Base-by-base conservation (phyloP, 2,888 invertebrate genomes). In the Caenorhabditis sp. region DNA sequence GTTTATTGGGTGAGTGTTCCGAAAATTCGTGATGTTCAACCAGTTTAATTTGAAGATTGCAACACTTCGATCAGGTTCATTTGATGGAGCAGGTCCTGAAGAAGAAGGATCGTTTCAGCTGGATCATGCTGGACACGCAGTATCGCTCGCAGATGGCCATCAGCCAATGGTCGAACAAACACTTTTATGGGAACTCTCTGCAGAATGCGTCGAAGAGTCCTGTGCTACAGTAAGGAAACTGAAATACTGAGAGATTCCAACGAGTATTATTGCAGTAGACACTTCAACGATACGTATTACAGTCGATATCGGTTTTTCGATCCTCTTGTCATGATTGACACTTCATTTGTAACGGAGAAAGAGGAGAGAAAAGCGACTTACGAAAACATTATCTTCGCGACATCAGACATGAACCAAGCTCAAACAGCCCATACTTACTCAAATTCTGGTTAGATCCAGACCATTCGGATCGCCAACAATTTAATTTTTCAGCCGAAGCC, bases 61-160 rank as follows among this genome's bases (percentile, higher is more conserved):
- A 32, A 4, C 32, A 32, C 5, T 9, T 32, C 67, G 2, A 35
- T 22, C 9, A 24, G 3, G 11, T 68, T 68, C 20, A 18, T 18
- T 2, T 67, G 15, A 71, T 71, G 79, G 51, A 69, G 0, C 35
- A 58, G 13, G 58, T 78, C 11, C 56, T 64, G 22, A 13, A 47
- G 26, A 35, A 62, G 4, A 70, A 64, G 22, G 70, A 69, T 1
- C 13, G 50, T 0, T 55, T 26, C 40, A 72, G 67, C 18, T 67
- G 71, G 61, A 20, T 67, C 2, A 72, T 74, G 60, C 35, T 80
- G 9, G 28, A 65, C 0, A 40, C 51, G 1, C 65, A 65, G 24
- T 80, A 68, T n/a, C n/a, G n/a, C n/a, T n/a, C n/a, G n/a, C n/a
- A 24, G 80, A n/a, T 44, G 40, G n/a, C 9, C 44, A 80, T 18